phyloP scores from a whole-genome alignment of 2,888 invertebrate species.

The Neoitamus cyanurus region DNA sequence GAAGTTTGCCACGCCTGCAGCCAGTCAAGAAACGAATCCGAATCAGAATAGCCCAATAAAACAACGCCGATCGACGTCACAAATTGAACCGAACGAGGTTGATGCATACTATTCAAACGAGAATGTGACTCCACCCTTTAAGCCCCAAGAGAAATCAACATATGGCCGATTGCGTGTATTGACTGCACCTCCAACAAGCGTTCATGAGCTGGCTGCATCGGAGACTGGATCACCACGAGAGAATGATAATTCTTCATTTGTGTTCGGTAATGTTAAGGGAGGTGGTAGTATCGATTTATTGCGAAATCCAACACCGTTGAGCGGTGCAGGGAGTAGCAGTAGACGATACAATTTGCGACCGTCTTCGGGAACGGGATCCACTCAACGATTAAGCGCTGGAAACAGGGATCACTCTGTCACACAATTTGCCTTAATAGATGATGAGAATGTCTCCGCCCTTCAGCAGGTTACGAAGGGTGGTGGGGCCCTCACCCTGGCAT shows the following conservation, averaged over 20 bases:
- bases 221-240: slow-evolving; percentile 59
- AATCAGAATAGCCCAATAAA: slow-evolving; percentile 54
- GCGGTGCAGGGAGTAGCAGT: slow-evolving; percentile 55
- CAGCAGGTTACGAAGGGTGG: slow-evolving; percentile 91
- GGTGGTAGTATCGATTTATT: slow-evolving; percentile 39
- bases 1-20: background rate
- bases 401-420: slow-evolving; percentile 85
- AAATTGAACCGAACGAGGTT: slow-evolving; percentile 55
- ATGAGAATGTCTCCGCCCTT: slow-evolving; percentile 88
- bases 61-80: slow-evolving; percentile 55
- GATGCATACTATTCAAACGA: slow-evolving; percentile 50
- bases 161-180: slow-evolving; percentile 79
- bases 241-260: slow-evolving; percentile 58
- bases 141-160: slow-evolving; percentile 72
- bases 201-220: slow-evolving; percentile 63
- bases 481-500: slow-evolving; percentile 89
- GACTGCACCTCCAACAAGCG: slow-evolving; percentile 73
- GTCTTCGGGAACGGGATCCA: slow-evolving; percentile 57
- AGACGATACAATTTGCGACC: slow-evolving; percentile 63
- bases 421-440: slow-evolving; percentile 92
- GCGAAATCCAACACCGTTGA: slow-evolving; percentile 47
- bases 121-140: slow-evolving; percentile 51
- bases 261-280: slow-evolving; percentile 56
- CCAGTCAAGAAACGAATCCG: background rate
- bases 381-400: slow-evolving; percentile 61